phyloP scores from a whole-genome alignment of 2,888 invertebrate species.

The Calliopum simillimum region DNA sequence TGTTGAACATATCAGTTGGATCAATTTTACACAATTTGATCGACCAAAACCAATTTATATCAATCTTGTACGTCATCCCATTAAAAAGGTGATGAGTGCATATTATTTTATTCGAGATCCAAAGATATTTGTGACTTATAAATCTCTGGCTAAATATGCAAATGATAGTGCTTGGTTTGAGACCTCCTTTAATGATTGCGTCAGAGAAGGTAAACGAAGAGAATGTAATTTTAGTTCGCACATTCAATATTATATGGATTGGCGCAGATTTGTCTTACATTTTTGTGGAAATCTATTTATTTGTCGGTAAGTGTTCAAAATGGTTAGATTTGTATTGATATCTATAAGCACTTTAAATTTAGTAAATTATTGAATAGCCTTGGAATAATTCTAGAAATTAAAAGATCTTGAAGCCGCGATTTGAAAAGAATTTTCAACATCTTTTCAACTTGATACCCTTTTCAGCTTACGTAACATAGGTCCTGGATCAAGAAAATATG shows the following conservation, averaged over 20 bases:
- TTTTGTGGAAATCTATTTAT: slow-evolving; percentile 40
- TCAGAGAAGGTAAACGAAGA: slow-evolving; percentile 66
- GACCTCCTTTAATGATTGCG: slow-evolving; percentile 75
- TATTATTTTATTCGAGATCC: slow-evolving; percentile 80
- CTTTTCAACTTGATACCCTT: too few species aligned
- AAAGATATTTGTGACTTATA: background rate
- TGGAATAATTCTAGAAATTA: too few species aligned
- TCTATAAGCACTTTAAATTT: too few species aligned
- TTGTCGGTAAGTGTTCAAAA: slow-evolving; percentile 45
- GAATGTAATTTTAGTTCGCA: slow-evolving; percentile 73
- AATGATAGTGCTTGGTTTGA: slow-evolving; percentile 49
- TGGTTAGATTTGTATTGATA: too few species aligned
- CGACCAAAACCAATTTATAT: slow-evolving; percentile 85
- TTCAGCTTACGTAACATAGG: too few species aligned
- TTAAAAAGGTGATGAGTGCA: slow-evolving; percentile 88
- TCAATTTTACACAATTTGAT: slow-evolving; percentile 83
- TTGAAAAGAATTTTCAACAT: too few species aligned
- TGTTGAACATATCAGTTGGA: slow-evolving; percentile 88
- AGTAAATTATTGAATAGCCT: too few species aligned
- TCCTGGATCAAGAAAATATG: too few species aligned
- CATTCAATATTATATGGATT: slow-evolving; percentile 60
- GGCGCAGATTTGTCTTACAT: slow-evolving; percentile 40
- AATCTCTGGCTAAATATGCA: too few species aligned
- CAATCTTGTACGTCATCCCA: slow-evolving; percentile 86
- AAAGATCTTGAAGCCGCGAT: too few species aligned